These are phyloP conservation scores for Trichogramma pretiosum DNA, from an alignment of 1,140 invertebrate genomes.

Conservation along the genomic window DNA sequence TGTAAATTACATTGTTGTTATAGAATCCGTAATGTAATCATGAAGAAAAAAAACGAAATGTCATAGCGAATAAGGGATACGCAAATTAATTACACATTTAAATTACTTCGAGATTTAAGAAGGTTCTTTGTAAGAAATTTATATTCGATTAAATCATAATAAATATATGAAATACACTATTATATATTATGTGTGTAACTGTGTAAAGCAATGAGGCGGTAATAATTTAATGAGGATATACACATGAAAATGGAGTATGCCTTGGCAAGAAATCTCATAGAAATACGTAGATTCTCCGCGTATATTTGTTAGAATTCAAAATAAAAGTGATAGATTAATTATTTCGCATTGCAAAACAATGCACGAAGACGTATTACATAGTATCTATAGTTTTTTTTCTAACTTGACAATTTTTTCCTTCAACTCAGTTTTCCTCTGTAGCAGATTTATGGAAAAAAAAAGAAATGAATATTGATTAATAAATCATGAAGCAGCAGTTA, in stretches of 20 bases:
- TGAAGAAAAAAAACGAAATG: not conserved
- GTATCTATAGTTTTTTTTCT: too few relatives aligned
- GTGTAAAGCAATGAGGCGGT: too few relatives aligned
- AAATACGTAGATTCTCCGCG: slow-evolving; percentile 7
- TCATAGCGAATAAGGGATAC: not conserved
- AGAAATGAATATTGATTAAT: too few relatives aligned
- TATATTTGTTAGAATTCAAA: slow-evolving; percentile 1
- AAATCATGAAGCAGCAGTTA: too few relatives aligned
- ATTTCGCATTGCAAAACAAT: slow-evolving; percentile 8
- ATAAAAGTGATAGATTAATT: slow-evolving; percentile 3
- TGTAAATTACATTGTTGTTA: slow-evolving; percentile 18
- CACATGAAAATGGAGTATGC: not conserved
- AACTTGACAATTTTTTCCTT: too few relatives aligned
- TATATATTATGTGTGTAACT: not conserved
- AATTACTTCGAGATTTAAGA: slow-evolving; percentile 5
- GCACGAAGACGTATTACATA: slow-evolving; percentile 26
- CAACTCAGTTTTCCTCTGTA: too few relatives aligned
- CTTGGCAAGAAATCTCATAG: not conserved
- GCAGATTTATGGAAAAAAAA: too few relatives aligned
- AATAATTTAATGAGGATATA: too few relatives aligned
- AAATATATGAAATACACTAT: too few relatives aligned
- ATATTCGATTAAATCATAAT: slow-evolving; percentile 9
- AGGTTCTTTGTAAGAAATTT: slow-evolving; percentile 17
- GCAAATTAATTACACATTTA: not conserved
- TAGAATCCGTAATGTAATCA: slow-evolving; percentile 8